Evolutionary conservation across 2,113 vertebrate species (phyloP).

Genomic region (Odocoileus virginianus): DNA sequence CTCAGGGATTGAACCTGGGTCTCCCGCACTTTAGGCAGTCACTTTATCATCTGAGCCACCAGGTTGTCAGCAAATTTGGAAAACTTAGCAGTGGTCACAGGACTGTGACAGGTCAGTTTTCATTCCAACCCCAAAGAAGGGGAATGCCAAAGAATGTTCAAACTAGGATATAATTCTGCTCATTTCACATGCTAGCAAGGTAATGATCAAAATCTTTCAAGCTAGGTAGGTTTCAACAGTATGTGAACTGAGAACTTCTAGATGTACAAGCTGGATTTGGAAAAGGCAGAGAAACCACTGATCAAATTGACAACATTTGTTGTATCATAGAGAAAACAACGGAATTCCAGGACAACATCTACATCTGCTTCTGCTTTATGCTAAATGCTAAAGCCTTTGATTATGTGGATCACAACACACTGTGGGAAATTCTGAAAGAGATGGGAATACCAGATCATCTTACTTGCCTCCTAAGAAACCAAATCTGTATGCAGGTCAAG

Average conservation of each 20-base stretch:
- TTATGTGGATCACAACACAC: background rate
- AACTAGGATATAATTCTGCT: background rate
- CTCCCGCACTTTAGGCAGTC: too few relatives aligned
- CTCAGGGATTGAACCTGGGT: too few relatives aligned
- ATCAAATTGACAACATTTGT: background rate
- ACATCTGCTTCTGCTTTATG: background rate
- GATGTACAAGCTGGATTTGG: background rate
- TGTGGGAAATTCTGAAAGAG: background rate
- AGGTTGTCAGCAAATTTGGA: background rate
- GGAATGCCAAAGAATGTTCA: background rate
- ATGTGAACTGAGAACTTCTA: background rate
- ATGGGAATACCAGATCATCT: background rate
- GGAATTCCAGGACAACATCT: background rate
- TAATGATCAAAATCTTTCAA: background rate
- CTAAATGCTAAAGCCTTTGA: background rate
- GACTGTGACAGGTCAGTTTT: background rate
- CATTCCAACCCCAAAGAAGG: background rate
- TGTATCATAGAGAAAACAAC: background rate
- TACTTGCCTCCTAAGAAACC: background rate
- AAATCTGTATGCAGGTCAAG: background rate
- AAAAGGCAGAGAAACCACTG: background rate
- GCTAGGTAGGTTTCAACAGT: background rate
- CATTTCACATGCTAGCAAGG: background rate
- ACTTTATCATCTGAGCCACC: too few relatives aligned
- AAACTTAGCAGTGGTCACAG: background rate